phyloP scores from a whole-genome alignment of 2,113 vertebrate species.

The Daubentonia madagascariensis region DNA sequence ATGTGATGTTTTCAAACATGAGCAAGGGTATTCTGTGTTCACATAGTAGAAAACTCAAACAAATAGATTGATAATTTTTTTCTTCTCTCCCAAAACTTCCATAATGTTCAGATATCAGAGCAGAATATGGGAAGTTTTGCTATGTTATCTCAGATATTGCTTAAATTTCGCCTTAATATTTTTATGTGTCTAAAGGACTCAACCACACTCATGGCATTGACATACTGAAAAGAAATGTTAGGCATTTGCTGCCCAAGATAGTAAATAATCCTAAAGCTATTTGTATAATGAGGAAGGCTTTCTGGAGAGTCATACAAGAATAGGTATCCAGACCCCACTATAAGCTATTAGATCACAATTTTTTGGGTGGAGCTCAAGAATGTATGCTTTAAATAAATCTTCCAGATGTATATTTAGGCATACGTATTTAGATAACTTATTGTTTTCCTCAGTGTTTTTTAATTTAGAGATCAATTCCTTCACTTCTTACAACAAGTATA shows the following conservation, averaged over 20 bases:
- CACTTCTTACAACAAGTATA: neutral
- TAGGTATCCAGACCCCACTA: neutral
- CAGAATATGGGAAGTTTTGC: neutral
- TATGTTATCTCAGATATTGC: neutral
- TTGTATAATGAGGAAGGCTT: neutral
- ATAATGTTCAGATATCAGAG: neutral
- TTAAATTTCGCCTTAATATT: neutral
- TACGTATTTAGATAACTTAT: neutral
- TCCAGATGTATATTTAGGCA: neutral
- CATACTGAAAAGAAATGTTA: neutral
- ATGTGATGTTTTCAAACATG: neutral
- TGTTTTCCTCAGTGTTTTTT: neutral
- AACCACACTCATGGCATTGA: fast-evolving
- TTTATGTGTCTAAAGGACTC: neutral
- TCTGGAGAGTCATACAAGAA: neutral
- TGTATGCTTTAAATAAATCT: neutral
- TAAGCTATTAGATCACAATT: neutral
- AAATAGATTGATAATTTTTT: neutral
- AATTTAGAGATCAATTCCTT: neutral
- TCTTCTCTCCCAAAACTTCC: neutral
- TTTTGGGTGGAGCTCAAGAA: neutral
- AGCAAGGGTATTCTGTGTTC: neutral
- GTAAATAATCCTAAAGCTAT: neutral
- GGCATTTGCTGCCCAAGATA: neutral
- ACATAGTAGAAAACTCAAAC: neutral